Conservation (phyloP, 2,797 vertebrate genomes). For the Oreortyx pictus region DNA sequence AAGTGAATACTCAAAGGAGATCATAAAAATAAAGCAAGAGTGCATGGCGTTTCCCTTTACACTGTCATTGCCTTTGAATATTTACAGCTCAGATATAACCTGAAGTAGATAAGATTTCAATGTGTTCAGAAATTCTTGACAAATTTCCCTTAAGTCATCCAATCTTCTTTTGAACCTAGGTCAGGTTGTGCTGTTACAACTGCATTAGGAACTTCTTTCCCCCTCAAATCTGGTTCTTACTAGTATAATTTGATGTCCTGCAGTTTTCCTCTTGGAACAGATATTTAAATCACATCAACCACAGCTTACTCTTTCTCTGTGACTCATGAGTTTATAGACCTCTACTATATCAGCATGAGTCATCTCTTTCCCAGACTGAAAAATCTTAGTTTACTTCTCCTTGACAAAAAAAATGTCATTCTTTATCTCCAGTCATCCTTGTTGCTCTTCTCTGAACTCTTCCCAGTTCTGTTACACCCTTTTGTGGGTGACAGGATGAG, state of each 20-base stretch:
- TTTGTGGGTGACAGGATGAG: not conserved
- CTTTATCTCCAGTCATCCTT: not conserved
- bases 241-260: not conserved
- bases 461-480: not conserved
- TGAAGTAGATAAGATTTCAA: not conserved
- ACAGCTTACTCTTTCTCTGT: not conserved
- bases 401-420: not conserved
- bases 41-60: not conserved
- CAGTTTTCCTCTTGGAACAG: not conserved
- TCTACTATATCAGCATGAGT: not conserved
- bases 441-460: not conserved
- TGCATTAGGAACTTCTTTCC: rapidly evolving
- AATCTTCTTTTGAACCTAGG: not conserved
- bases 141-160: not conserved
- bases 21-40: not conserved
- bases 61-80: not conserved
- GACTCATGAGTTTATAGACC: not conserved
- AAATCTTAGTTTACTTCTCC: not conserved
- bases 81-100: not conserved
- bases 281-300: not conserved
- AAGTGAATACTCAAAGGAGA: not conserved
- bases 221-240: not conserved
- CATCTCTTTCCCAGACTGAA: not conserved
- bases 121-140: not conserved
- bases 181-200: not conserved